Evolutionary conservation across 2,797 vertebrate genomes (phyloP), one percentile per base, ranked within the genome.

Genomic region (Danio kyathit): DNA sequence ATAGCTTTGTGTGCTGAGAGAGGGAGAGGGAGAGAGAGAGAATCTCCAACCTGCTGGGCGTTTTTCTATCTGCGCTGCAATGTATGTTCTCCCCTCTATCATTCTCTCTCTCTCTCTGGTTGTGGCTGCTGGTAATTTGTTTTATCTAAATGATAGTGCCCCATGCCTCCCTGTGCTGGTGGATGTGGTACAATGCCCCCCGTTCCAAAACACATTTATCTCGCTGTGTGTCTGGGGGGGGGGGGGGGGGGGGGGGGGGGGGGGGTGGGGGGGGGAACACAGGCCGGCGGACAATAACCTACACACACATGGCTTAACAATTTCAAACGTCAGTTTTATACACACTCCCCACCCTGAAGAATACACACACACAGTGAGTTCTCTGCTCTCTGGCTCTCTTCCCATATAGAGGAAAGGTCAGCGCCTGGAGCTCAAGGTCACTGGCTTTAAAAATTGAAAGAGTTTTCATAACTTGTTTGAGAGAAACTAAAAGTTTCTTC

Each of bases 171-270:
- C 82, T 77, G 73, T 72, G 51, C 76, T 82, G 65, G 75, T 70
- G 76, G 92, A 91, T 87, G 90, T 91, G 91, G 89, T 92, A 91
- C 91, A 90, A 88, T 88, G 88, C 88, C 74, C 78, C 88, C 67
- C 83, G 54, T 87, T 91, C 87, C 88, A 91, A 91, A 91, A 92
- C 90, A 91, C 89, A 94, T 90, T 94, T 92, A 94, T 94, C 90
- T 87, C 87, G 13, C 86, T 82, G 57, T 82, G 89, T 74, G 83
- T 87, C 82, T 86, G 65, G 81, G 56, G 74, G 67, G 72, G 40
- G 9, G 74, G 67, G 72, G 40, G 9, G 74, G 67, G 72, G 40
- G 9, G 74, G 67, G 72, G 40, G 9, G 74, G 67, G 72, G 40
- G 9, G 74, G 67, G 72, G 40, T n/a, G n/a, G n/a, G n/a, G n/a